Conservation (phyloP, 2,797 vertebrate genomes). For the Phaenicophaeus curvirostris region DNA sequence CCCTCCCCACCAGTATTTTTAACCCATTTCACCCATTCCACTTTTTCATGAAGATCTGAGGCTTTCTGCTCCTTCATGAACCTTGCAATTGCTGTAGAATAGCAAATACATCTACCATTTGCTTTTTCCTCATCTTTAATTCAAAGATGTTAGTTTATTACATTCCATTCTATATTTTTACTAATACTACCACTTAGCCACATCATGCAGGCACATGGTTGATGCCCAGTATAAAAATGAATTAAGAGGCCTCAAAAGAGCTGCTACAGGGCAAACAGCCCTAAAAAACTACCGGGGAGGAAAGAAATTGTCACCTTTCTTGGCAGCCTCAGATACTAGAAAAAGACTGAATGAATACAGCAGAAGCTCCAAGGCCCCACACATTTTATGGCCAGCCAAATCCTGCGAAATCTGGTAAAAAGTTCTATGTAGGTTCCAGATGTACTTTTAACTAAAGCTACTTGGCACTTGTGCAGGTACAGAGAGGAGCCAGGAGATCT, state of each 20-base stretch:
- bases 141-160: not conserved
- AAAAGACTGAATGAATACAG: not conserved
- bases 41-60: not conserved
- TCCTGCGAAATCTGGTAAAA: constrained; percentile 33
- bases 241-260: not conserved
- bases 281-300: not conserved
- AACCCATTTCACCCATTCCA: not conserved
- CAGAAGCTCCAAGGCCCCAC: constrained; percentile 35
- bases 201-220: not conserved
- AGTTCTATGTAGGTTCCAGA: not conserved
- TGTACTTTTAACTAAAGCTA: constrained; percentile 7
- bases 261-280: not conserved
- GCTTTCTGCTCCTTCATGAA: not conserved
- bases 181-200: not conserved
- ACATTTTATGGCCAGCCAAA: constrained; percentile 31
- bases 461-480: not conserved
- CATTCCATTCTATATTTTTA: not conserved
- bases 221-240: constrained; percentile 1
- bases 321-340: constrained; percentile 16
- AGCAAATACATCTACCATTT: not conserved
- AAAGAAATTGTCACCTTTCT: constrained; percentile 55
- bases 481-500: not conserved
- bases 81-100: not conserved
- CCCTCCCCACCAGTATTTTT: not conserved
- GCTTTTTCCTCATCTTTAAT: not conserved